Evolutionary conservation across 53 echinoderm and acorn worm species (phyloP).

Genomic region (Stichopus horrens): DNA sequence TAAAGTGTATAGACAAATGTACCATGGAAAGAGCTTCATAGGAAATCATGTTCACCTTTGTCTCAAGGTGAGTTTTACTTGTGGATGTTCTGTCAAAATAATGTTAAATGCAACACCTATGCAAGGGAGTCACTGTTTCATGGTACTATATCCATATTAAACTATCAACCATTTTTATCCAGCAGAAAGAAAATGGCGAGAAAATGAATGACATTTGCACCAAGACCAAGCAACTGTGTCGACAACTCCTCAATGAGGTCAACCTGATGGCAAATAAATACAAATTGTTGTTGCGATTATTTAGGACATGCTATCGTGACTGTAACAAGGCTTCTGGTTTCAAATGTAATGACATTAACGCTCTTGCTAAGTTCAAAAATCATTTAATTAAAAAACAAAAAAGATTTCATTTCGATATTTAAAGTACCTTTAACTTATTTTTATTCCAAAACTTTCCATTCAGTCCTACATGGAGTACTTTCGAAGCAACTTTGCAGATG

Average conservation of each 20-base stretch:
- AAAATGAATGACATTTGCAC: not conserved
- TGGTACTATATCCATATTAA: not conserved
- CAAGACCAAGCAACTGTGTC: not conserved
- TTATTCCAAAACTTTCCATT: not conserved
- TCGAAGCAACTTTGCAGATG: not conserved
- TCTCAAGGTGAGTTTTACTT: constrained; percentile 30
- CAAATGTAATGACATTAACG: not conserved
- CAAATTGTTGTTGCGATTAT: not conserved
- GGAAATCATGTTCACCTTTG: constrained; percentile 66
- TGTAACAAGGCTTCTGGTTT: not conserved
- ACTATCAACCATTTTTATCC: not conserved
- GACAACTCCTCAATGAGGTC: not conserved
- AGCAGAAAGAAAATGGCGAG: not conserved
- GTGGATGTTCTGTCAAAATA: not conserved
- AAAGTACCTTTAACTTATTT: not conserved
- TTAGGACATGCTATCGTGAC: not conserved
- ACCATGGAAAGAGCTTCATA: constrained; percentile 56
- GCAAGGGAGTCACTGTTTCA: not conserved
- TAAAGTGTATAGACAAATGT: constrained; percentile 53
- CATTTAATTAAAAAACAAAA: too few relatives aligned
- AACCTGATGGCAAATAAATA: not conserved
- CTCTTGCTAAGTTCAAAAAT: not conserved
- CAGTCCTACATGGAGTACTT: not conserved
- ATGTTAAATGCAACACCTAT: not conserved
- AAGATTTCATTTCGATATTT: too few relatives aligned